Conservation (phyloP, 2,888 invertebrate species). For the Ceratothoa steindachneri region DNA sequence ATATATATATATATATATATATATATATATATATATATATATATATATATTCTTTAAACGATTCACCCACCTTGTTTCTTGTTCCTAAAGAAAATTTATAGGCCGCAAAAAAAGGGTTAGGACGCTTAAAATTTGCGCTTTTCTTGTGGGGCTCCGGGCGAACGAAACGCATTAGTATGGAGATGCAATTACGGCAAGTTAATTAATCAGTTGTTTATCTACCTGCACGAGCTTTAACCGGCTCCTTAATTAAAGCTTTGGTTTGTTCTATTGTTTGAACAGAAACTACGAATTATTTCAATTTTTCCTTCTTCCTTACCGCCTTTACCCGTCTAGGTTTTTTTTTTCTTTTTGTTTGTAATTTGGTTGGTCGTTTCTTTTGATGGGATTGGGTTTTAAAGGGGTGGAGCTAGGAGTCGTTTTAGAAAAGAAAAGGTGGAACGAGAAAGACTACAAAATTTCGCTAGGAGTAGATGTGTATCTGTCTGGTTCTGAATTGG, state of each 20-base stretch:
- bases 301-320: no score
- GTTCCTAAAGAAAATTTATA: neutral
- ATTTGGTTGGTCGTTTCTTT: no score
- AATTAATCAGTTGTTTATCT: neutral
- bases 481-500: no score
- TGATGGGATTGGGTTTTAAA: no score
- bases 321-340: no score
- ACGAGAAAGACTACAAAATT: no score
- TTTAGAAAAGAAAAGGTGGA: no score
- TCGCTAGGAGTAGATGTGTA: no score
- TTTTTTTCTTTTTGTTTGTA: no score
- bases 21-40: neutral
- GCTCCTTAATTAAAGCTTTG: neutral
- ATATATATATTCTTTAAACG: neutral
- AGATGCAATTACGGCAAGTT: neutral
- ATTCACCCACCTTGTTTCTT: neutral
- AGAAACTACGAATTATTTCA: neutral
- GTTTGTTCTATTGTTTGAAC: neutral
- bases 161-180: neutral
- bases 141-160: neutral
- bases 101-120: neutral
- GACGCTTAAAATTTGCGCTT: neutral
- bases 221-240: neutral
- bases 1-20: neutral
- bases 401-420: no score